Evolutionary conservation across 2,113 vertebrate genomes (phyloP).

Genomic region (Passer montanus): DNA sequence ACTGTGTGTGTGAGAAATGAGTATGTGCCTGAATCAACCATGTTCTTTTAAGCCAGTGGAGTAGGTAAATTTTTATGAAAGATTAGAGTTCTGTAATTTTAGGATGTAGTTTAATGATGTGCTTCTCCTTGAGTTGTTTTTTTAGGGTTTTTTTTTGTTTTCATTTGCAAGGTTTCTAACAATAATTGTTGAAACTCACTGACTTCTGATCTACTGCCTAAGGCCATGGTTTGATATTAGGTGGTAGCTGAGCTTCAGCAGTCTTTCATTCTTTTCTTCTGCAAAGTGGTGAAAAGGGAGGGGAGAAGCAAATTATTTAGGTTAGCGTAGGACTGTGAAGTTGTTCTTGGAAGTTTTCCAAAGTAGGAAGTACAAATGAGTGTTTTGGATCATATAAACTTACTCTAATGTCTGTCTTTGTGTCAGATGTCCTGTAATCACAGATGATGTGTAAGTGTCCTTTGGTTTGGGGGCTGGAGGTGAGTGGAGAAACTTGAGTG

Average conservation of each 20-base stretch:
- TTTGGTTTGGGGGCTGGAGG: not conserved
- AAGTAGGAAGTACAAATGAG: not conserved
- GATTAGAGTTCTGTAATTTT: not conserved
- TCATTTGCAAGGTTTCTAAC: not conserved
- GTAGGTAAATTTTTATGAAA: not conserved
- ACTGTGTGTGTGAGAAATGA: not conserved
- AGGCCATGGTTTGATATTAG: not conserved
- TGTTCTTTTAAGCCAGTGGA: accelerated
- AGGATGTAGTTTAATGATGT: not conserved
- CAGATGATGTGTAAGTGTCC: not conserved
- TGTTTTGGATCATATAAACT: not conserved
- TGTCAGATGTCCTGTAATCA: not conserved
- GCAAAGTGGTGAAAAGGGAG: not conserved
- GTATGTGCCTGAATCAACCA: not conserved
- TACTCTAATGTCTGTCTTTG: not conserved
- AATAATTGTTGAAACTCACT: not conserved
- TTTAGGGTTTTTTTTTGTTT: not conserved
- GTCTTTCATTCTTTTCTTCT: not conserved
- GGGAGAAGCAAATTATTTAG: not conserved
- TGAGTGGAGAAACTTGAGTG: not conserved
- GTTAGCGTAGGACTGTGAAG: not conserved
- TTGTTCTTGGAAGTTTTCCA: not conserved
- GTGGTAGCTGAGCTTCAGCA: not conserved
- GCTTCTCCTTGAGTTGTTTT: not conserved
- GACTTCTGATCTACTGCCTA: not conserved